Conservation (phyloP, 2,113 vertebrate genomes). For the Tragelaphus imberbis region DNA sequence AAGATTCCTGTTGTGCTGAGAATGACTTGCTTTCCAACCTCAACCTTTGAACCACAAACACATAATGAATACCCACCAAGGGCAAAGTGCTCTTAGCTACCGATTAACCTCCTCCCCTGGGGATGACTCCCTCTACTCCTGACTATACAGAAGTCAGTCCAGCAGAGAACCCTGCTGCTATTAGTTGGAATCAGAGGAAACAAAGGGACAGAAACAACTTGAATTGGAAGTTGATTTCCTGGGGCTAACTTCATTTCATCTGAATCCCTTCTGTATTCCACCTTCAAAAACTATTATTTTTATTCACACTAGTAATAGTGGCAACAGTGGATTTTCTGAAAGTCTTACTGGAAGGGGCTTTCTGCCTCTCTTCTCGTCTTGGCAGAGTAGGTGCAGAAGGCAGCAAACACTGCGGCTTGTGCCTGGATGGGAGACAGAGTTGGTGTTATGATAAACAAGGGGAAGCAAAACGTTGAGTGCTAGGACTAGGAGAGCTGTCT, state of each 20-base stretch:
- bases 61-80: background rate
- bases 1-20: background rate
- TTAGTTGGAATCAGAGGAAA: background rate
- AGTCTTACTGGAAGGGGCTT: background rate
- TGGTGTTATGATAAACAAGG: background rate
- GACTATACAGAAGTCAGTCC: background rate
- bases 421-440: background rate
- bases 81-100: background rate
- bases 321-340: background rate
- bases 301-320: background rate
- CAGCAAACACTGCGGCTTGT: background rate
- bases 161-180: background rate
- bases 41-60: slow-evolving; percentile 10
- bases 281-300: background rate
- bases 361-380: background rate
- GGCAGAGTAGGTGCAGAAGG: background rate
- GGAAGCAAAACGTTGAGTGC: background rate
- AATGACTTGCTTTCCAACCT: background rate
- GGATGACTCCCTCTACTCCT: background rate
- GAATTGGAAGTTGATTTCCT: slow-evolving; percentile 20
- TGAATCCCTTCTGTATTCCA: background rate
- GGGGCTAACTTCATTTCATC: slow-evolving; percentile 1
- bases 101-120: background rate
- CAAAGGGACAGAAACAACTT: background rate
- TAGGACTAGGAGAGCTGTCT: background rate